Base-by-base conservation (phyloP, 2,797 vertebrate species). In the Pantherophis vulpinus region DNA sequence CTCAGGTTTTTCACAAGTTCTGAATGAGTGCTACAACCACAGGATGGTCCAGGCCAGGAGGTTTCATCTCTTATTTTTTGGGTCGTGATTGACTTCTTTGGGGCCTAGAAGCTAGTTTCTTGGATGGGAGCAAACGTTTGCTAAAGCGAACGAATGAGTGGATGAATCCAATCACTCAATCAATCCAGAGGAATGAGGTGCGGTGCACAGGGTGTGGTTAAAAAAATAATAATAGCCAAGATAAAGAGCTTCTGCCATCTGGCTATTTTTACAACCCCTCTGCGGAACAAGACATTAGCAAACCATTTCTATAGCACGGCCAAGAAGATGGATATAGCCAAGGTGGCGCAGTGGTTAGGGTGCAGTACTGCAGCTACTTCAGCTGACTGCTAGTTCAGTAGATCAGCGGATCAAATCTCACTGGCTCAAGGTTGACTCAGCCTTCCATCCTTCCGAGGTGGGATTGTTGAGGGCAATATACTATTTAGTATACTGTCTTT, bases 81-180 rank as follows among this genome's bases (percentile, higher is more conserved):
- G 55, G 70, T 79, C 18, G 1, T 11, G 60, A 9, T 32, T 70
- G n/a, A 32, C 32, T 18, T 79, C 74, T 42, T 42, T 42, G 18
- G 37, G 18, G 74, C 37, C 70, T 79, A 10, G 70, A 79, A 42
- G 3, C 18, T 42, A 10, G 0, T 79, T 79, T 5, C 37, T 79
- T 79, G 37, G 37, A 42, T 4, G 32, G 74, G 37, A 79, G 37
- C 8, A 79, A 79, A 79, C 11, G 32, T 42, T 79, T 42, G 74
- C 20, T 23, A 11, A 42, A 42, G 11, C 0, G 3, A 23, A 79
- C 0, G 1, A 79, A 23, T 10, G 13, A 70, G 2, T 66, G 1
- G 5, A 29, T n/a, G 1, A 74, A 9, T 74, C 16, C 1, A 42
- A 20, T 20, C 66, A 20, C 2, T 18, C 70, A 79, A 70, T n/a